These are phyloP conservation scores for Sprattus sprattus DNA, from an alignment of 2,113 vertebrate genomes.

Conservation along the genomic window DNA sequence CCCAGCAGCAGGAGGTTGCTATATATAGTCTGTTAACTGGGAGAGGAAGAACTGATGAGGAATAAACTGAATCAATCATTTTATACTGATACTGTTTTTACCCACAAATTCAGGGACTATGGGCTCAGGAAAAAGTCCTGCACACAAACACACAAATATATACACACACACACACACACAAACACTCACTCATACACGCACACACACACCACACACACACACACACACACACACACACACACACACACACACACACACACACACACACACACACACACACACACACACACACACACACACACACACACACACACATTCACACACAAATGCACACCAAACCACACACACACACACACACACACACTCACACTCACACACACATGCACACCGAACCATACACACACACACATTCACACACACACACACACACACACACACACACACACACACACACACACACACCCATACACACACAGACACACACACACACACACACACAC, in stretches of 20 bases:
- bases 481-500: background rate
- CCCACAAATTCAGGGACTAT: too few species aligned
- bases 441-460: background rate
- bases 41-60: background rate
- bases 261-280: background rate
- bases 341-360: background rate
- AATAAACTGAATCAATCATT: background rate
- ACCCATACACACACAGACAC: background rate
- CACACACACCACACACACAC: background rate
- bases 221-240: background rate
- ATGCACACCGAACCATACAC: background rate
- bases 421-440: background rate
- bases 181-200: background rate
- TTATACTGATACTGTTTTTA: background rate
- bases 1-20: background rate
- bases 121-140: too few species aligned
- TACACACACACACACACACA: too few species aligned
- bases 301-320: background rate
- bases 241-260: background rate
- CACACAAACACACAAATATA: too few species aligned
- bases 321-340: background rate
- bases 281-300: background rate
- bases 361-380: too few species aligned
- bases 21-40: background rate
- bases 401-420: background rate